Evolutionary conservation across 2,113 vertebrate genomes (phyloP).

Genomic region (Bubo scandiacus): DNA sequence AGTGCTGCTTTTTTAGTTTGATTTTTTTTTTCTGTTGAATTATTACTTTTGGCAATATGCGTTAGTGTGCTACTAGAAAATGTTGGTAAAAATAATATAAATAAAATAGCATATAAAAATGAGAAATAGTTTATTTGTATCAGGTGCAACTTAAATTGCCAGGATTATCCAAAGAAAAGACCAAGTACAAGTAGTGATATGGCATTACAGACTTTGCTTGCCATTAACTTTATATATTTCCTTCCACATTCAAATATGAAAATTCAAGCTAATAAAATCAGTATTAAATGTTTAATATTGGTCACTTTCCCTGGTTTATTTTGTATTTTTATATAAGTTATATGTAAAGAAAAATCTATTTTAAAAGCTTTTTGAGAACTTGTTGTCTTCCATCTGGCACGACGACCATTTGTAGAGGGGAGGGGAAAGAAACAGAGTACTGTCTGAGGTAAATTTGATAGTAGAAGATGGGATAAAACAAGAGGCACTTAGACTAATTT

Average conservation of each 20-base stretch:
- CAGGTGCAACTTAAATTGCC: neutral
- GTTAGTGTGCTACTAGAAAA: neutral
- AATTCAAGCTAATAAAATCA: neutral
- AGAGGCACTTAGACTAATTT: conserved; percentile 65
- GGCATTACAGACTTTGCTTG: neutral
- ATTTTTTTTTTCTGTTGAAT: neutral
- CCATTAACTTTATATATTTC: neutral
- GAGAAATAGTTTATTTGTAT: neutral
- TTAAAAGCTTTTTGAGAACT: conserved; percentile 1
- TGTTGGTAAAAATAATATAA: neutral
- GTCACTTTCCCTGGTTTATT: neutral
- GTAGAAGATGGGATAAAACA: conserved; percentile 54
- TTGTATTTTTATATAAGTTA: neutral
- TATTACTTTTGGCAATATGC: neutral
- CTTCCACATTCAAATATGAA: neutral
- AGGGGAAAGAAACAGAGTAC: conserved; percentile 4
- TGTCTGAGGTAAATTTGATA: conserved; percentile 60
- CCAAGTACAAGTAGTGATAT: neutral
- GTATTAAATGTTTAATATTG: neutral
- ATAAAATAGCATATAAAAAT: neutral
- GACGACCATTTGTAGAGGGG: conserved; percentile 30
- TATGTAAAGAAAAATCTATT: conserved; percentile 14
- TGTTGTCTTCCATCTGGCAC: conserved; percentile 33
- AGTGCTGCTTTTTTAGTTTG: neutral
- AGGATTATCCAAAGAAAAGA: neutral